These are phyloP conservation scores for Sphaerodactylus townsendi DNA, from an alignment of 2,113 vertebrate species.

Conservation along the genomic window DNA sequence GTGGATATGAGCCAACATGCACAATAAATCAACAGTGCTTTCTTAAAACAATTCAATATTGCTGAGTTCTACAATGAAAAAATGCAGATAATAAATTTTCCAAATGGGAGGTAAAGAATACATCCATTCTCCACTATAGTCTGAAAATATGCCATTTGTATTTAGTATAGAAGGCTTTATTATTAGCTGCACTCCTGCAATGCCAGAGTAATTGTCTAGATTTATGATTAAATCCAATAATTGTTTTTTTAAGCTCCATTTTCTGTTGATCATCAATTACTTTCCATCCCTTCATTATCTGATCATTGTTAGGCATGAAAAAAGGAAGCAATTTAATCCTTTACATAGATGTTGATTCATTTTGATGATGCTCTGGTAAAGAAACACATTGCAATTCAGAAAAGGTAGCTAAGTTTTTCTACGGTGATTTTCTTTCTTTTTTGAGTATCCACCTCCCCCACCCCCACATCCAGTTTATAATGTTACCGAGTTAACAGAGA, in stretches of 20 bases:
- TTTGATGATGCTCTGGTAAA: neutral
- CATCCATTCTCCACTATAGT: neutral
- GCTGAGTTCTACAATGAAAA: neutral
- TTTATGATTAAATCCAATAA: neutral
- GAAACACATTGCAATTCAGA: neutral
- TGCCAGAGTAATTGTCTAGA: neutral
- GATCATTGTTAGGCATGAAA: neutral
- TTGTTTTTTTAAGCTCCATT: conserved; percentile 10
- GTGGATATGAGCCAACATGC: conserved; percentile 1
- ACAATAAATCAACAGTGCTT: neutral
- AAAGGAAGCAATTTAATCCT: neutral
- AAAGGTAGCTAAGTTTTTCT: neutral
- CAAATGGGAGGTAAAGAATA: neutral
- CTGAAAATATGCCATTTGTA: conserved; percentile 1
- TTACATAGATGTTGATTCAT: neutral
- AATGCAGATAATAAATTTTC: neutral
- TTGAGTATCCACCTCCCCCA: too few species aligned
- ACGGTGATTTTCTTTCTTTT: neutral
- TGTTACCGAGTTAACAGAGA: neutral
- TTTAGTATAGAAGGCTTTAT: conserved; percentile 12
- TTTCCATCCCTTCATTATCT: neutral
- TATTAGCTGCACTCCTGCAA: neutral
- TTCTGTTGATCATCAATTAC: neutral
- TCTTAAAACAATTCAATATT: neutral
- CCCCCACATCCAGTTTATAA: neutral